A percentile compares a stretch with the other conserved stretches of the same genome.
Evolutionary conservation across 2,797 vertebrate genomes (phyloP).

Genomic region (Oreochromis grahami): DNA sequence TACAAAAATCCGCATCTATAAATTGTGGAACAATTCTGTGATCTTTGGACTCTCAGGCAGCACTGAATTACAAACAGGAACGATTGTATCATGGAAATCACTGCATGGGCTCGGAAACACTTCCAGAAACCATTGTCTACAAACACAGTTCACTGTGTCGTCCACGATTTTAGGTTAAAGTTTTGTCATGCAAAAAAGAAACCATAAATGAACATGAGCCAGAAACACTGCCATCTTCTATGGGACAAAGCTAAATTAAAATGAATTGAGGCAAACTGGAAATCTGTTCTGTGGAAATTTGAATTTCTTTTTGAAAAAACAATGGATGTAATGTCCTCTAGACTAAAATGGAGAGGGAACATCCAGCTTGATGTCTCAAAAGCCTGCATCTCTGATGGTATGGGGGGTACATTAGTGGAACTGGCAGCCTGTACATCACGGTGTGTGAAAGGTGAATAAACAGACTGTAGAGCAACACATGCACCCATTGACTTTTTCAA

Average conservation of each 20-base stretch:
- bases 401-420: background rate
- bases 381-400: background rate
- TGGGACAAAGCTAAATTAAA: background rate
- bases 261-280: background rate
- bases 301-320: accelerated
- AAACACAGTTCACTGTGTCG: background rate
- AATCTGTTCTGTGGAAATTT: background rate
- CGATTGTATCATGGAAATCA: background rate
- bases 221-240: background rate
- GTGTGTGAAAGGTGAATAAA: background rate
- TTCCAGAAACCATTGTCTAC: background rate
- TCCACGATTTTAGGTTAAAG: background rate
- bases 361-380: background rate
- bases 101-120: background rate
- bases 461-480: background rate
- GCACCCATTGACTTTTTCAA: background rate
- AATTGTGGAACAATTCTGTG: background rate
- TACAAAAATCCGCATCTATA: background rate
- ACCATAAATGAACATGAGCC: background rate
- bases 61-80: background rate
- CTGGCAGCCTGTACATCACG: background rate
- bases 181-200: background rate
- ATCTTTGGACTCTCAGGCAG: background rate
- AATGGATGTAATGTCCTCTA: background rate
- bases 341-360: background rate